Conservation (phyloP, 2,797 vertebrate species). For the Coreius guichenoti region DNA sequence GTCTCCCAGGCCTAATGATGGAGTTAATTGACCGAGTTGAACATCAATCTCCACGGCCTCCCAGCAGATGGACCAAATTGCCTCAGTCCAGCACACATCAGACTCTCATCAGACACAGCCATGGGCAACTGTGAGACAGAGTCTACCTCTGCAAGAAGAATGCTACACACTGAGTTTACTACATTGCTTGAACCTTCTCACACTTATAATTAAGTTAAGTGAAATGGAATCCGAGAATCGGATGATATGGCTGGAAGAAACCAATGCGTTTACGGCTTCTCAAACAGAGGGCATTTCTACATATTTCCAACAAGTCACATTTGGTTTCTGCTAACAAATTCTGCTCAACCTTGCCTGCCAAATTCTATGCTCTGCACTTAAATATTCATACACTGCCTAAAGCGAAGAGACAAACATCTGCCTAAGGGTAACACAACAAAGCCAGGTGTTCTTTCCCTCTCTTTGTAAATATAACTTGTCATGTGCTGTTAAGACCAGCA, state of each 20-base stretch:
- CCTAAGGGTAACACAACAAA: constrained; percentile 19
- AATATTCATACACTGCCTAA: constrained; percentile 13
- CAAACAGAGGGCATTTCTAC: constrained; percentile 4
- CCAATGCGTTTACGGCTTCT: background rate
- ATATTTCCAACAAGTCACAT: constrained; percentile 6
- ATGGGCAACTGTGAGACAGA: constrained; percentile 54
- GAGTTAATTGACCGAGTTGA: constrained; percentile 77
- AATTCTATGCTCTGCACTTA: background rate
- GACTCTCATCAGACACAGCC: constrained; percentile 67
- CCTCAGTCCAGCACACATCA: constrained; percentile 69
- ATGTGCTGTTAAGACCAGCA: constrained; percentile 75
- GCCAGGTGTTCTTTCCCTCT: constrained; percentile 60
- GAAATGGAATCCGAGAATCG: background rate
- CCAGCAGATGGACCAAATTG: constrained; percentile 76
- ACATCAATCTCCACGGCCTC: constrained; percentile 74
- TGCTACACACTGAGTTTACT: background rate
- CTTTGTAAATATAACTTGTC: constrained; percentile 67
- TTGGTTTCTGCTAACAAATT: constrained; percentile 23
- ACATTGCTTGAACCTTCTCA: constrained; percentile 2
- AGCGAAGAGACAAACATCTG: constrained; percentile 27
- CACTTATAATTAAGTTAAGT: constrained; percentile 10
- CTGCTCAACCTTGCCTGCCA: constrained; percentile 5
- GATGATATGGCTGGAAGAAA: background rate
- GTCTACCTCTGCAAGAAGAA: constrained; percentile 24
- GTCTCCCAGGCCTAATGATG: constrained; percentile 74